Conservation (phyloP, 2,888 invertebrate species). For the Drosophila anomalata region DNA sequence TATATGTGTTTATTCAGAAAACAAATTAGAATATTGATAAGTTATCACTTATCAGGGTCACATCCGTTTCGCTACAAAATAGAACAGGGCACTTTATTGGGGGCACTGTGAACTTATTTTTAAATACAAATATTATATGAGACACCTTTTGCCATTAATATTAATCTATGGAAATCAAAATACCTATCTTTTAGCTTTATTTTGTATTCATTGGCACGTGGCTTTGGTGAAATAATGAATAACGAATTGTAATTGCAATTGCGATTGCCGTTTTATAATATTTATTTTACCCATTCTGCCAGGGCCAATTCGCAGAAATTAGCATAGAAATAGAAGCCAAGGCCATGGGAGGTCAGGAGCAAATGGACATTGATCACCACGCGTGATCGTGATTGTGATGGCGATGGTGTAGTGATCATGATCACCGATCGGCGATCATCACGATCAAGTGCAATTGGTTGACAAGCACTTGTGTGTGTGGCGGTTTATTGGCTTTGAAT, state of each 20-base stretch:
- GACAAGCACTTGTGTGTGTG: slow-evolving; percentile 28
- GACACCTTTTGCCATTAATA: not conserved
- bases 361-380: slow-evolving; percentile 32
- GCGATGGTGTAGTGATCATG: slow-evolving; percentile 1
- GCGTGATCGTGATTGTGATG: slow-evolving; percentile 30
- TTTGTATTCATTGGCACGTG: not conserved
- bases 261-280: not conserved
- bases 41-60: not conserved
- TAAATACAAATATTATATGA: not conserved
- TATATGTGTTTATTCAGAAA: not conserved
- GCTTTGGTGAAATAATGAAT: not conserved
- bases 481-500: not conserved
- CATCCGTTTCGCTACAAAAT: not conserved
- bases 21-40: not conserved
- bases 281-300: not conserved
- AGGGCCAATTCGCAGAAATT: not conserved
- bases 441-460: slow-evolving; percentile 55
- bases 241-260: not conserved
- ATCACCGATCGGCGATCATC: slow-evolving; percentile 39
- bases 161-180: not conserved
- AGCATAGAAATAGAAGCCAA: slow-evolving; percentile 14
- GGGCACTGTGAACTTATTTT: not conserved
- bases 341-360: slow-evolving; percentile 16
- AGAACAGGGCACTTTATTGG: not conserved
- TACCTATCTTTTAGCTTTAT: not conserved